These are phyloP conservation scores for Pristionchus pacificus DNA, from an alignment of 1,140 invertebrate genomes.

Conservation along the genomic window DNA sequence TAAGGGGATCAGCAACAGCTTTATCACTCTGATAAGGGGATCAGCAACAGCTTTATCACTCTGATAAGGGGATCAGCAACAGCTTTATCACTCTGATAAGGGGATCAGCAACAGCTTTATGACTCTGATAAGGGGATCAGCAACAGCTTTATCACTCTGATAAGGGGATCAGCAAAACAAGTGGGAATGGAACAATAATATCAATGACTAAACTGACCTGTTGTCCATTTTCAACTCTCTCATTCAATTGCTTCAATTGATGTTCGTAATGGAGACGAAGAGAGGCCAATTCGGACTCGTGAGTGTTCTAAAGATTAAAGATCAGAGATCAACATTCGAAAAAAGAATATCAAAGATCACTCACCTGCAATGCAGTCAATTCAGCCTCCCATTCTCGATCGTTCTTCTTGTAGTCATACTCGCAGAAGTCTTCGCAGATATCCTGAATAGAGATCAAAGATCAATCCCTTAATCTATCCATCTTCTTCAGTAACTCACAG, in stretches of 20 bases:
- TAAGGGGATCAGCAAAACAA: no score
- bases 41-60: no score
- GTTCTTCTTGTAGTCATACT: slow-evolving; percentile 16
- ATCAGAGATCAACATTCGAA: not conserved
- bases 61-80: no score
- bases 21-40: no score
- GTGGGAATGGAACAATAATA: no score
- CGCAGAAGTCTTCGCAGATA: not conserved
- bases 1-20: no score
- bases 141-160: no score
- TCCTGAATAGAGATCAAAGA: not conserved
- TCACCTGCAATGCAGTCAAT: slow-evolving; percentile 17
- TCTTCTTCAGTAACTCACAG: not conserved
- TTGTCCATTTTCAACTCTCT: slow-evolving; percentile 47
- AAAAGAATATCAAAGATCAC: not conserved
- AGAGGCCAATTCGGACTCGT: slow-evolving; percentile 34
- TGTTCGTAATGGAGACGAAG: slow-evolving; percentile 43
- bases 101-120: no score
- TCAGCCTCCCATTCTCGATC: slow-evolving; percentile 21
- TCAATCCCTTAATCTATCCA: not conserved
- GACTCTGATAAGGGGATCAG: no score
- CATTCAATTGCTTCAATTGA: slow-evolving; percentile 34
- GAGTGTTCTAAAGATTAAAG: slow-evolving; percentile 14
- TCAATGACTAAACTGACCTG: no score
- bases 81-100: no score